Conservation (phyloP, 2,888 invertebrate species). For the Andrena dorsata region DNA sequence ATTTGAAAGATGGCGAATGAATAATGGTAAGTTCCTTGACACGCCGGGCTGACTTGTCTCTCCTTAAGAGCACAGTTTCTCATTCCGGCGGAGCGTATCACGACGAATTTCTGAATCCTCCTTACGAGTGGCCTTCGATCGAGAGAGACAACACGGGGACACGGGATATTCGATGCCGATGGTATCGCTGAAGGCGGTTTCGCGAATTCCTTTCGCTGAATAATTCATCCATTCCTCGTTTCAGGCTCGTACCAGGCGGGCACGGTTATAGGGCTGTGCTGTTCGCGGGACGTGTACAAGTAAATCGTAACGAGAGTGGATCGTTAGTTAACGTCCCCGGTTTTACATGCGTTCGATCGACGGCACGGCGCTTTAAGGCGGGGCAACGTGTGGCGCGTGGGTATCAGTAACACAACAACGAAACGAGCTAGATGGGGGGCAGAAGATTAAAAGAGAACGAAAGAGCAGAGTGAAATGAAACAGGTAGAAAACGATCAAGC, state of each 20-base stretch:
- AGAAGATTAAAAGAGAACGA: neutral
- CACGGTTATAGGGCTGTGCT: slow-evolving; percentile 7
- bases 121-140: slow-evolving; percentile 2
- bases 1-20: too few species aligned
- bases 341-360: slow-evolving; percentile 45
- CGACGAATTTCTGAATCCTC: neutral
- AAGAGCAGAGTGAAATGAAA: neutral
- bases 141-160: neutral
- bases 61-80: slow-evolving; percentile 9
- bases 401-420: slow-evolving; percentile 17
- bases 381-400: neutral
- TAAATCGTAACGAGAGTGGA: slow-evolving; percentile 45
- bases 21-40: neutral
- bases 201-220: slow-evolving; percentile 49
- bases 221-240: slow-evolving; percentile 45
- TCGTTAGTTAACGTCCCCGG: slow-evolving; percentile 29
- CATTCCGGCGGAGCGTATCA: neutral
- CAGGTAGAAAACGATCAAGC: slow-evolving; percentile 48
- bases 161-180: slow-evolving; percentile 27
- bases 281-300: slow-evolving; percentile 28
- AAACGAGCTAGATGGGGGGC: neutral
- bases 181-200: slow-evolving; percentile 16
- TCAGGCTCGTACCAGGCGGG: neutral
- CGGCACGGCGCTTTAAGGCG: neutral
- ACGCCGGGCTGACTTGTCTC: slow-evolving; percentile 3